Conservation (phyloP, 2,797 vertebrate species). For the Falco biarmicus region DNA sequence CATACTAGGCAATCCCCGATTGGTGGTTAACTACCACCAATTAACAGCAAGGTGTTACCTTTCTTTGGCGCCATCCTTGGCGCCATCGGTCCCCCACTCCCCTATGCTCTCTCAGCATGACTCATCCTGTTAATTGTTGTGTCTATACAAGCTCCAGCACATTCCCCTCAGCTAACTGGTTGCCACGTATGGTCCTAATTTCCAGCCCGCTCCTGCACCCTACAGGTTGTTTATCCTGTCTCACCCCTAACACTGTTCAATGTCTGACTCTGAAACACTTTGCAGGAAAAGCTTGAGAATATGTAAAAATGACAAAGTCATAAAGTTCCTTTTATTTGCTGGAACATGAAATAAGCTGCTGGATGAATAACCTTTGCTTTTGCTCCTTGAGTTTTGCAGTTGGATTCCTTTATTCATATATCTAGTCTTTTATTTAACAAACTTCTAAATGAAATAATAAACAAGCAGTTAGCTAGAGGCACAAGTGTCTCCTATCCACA, state of each 20-base stretch:
- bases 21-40: no score
- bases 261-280: neutral
- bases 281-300: neutral
- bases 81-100: no score
- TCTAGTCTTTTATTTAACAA: neutral
- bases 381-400: neutral
- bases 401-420: neutral
- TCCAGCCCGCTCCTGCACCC: no score
- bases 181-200: no score
- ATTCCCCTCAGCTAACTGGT: no score
- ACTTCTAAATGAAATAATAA: neutral
- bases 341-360: neutral
- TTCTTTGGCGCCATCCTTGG: no score
- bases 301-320: neutral
- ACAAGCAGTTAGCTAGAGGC: neutral
- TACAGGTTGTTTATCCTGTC: neutral
- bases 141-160: no score
- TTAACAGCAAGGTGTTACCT: no score
- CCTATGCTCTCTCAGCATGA: no score
- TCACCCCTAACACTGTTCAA: neutral
- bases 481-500: neutral
- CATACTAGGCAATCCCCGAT: no score
- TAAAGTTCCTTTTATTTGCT: neutral
- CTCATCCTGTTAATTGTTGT: no score
- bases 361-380: neutral